A percentile compares a stretch with the other conserved stretches of the same genome.
Conservation (phyloP, 2,888 invertebrate species). For the Molanna angustata region DNA sequence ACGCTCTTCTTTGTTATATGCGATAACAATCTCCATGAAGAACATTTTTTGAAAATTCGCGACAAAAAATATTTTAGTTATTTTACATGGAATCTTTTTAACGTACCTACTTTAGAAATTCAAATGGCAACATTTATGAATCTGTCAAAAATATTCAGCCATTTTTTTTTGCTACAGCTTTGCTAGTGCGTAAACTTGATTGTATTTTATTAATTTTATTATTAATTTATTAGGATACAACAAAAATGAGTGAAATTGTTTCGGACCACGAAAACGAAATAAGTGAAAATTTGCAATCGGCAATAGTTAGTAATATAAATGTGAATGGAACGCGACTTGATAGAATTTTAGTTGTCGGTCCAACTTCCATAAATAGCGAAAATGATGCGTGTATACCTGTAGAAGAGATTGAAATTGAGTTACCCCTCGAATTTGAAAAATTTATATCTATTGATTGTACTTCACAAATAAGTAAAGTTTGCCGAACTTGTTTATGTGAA, state of each 20-base stretch:
- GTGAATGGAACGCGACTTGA: conserved; percentile 18
- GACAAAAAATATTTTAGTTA: too few species aligned
- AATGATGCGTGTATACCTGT: conserved; percentile 17
- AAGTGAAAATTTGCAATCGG: conserved; percentile 16
- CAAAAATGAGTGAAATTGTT: conserved; percentile 18
- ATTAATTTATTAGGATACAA: not conserved
- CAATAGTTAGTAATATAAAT: conserved; percentile 13
- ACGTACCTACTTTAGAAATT: too few species aligned
- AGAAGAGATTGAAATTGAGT: conserved; percentile 24
- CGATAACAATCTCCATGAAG: too few species aligned
- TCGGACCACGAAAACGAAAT: conserved; percentile 16
- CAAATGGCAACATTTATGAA: too few species aligned
- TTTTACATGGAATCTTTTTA: too few species aligned
- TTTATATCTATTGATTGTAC: conserved; percentile 23
- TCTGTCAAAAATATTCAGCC: too few species aligned
- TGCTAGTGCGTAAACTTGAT: conserved; percentile 13
- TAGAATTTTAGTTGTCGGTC: conserved; percentile 23
- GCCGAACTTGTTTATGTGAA: conserved; percentile 49
- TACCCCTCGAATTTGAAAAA: conserved; percentile 27
- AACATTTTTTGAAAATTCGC: too few species aligned
- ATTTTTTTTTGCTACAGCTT: conserved; percentile 19
- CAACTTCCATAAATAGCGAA: conserved; percentile 6
- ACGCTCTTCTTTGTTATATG: too few species aligned
- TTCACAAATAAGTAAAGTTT: conserved; percentile 37
- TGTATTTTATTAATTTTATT: conserved; percentile 5